Evolutionary conservation across 2,888 invertebrate species (phyloP).

Genomic region (Synergus laeviventris): DNA sequence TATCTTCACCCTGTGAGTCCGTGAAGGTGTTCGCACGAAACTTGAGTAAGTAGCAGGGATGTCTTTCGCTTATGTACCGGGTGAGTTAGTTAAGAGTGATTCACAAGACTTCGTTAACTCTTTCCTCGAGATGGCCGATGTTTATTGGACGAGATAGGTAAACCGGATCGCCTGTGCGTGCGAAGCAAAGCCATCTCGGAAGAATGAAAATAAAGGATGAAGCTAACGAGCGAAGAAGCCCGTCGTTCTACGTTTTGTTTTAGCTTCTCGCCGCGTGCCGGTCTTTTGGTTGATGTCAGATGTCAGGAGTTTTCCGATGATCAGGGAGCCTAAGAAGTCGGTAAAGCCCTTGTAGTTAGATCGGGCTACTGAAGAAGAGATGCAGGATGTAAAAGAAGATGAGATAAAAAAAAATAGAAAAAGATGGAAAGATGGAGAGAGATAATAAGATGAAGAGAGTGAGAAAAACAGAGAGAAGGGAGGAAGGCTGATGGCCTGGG

Average conservation of each 20-base stretch:
- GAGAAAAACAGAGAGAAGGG: constrained; percentile 24
- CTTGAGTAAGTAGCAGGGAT: constrained; percentile 30
- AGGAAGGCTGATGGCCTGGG: constrained; percentile 35
- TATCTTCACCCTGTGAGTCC: constrained; percentile 24
- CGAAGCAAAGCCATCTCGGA: constrained; percentile 63
- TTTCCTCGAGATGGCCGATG: constrained; percentile 62
- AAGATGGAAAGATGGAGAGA: constrained; percentile 31
- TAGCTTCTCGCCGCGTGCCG: constrained; percentile 49
- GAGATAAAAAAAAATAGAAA: constrained; percentile 21
- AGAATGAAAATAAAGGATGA: constrained; percentile 72
- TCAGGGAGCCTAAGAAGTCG: constrained; percentile 24
- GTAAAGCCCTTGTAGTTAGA: constrained; percentile 18
- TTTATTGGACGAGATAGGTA: constrained; percentile 74
- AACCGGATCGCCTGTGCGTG: constrained; percentile 69
- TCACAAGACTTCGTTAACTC: constrained; percentile 56
- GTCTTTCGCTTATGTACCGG: constrained; percentile 44
- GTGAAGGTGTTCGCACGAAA: constrained; percentile 21
- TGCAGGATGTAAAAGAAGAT: constrained; percentile 33
- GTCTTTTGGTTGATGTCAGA: constrained; percentile 50
- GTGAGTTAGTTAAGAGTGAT: constrained; percentile 53
- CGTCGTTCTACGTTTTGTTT: constrained; percentile 50
- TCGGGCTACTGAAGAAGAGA: constrained; percentile 37
- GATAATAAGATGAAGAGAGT: constrained; percentile 36
- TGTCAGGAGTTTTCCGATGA: constrained; percentile 42
- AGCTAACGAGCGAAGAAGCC: constrained; percentile 49